These are phyloP conservation scores for Lytechinus pictus DNA, from an alignment of 35 echinoderm and acorn worm species.

Conservation along the genomic window DNA sequence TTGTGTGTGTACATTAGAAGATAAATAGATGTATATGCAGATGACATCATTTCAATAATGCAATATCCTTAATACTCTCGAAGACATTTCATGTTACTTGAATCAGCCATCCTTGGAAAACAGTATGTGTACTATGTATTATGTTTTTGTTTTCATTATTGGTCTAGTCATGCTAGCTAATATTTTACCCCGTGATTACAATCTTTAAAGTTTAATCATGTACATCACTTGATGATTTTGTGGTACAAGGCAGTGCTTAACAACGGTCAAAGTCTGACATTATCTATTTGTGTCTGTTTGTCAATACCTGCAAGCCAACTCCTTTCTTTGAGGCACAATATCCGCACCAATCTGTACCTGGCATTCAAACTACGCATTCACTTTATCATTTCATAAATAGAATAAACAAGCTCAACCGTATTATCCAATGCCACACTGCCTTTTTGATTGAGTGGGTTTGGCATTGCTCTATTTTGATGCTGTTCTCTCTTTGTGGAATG, in stretches of 20 bases:
- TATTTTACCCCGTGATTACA: too few species aligned
- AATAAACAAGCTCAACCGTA: neutral
- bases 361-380: neutral
- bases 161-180: too few species aligned
- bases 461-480: neutral
- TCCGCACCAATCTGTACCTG: neutral
- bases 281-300: neutral
- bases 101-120: too few species aligned
- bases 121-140: too few species aligned
- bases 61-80: too few species aligned
- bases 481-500: neutral
- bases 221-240: neutral
- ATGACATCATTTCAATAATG: too few species aligned
- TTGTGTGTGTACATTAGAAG: too few species aligned
- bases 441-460: neutral
- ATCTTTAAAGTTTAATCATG: too few species aligned
- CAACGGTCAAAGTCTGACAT: neutral
- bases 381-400: conserved; percentile 13
- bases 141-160: too few species aligned
- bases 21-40: too few species aligned
- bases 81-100: too few species aligned
- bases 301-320: neutral
- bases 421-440: neutral
- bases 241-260: neutral
- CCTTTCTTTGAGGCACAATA: neutral